Evolutionary conservation across 2,113 vertebrate species (phyloP), one percentile per base, ranked within the genome.

Genomic region (Alethe diademata): DNA sequence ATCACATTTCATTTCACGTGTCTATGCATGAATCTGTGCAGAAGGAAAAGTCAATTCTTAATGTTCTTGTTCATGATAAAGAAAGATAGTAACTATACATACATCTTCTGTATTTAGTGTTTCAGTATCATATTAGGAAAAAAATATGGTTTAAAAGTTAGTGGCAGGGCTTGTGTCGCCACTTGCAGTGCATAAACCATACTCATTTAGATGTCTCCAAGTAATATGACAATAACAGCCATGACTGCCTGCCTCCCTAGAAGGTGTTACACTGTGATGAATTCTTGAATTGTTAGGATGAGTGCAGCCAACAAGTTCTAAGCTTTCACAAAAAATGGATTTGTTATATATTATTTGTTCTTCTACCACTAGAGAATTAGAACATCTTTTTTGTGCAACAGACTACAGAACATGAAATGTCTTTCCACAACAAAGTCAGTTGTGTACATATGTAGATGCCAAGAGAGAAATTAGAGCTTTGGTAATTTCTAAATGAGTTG

Each of bases 381-480:
- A 87, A 19, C 8, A 7, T 51, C 43, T 23, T 78, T 72, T 45
- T 57, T 78, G 20, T 78, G 51, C 45, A 18, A 78, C n/a, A 33
- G 33, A 56, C 54, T 73, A 50, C 40, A 43, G 40, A 75, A 35
- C 16, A 61, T 28, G 61, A 88, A 71, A 80, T 50, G 2, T 22
- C 67, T 86, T 91, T 64, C 87, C 71, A 72, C 28, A 57, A 35
- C 11, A 13, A 75, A 84, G 9, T 62, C 65, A 62, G 38, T 58
- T 75, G n/a, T 57, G 36, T 25, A 72, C 8, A 51, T 64, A 29
- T 62, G 24, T 45, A 14, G 40, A 29, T 29, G 11, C 14, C 33
- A 66, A 91, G 15, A 85, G 33, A 88, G 48, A 88, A 94, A 93
- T 81, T 42, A 90, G 92, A 96, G 50, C 19, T 88, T 88, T 64